Percentiles rank a stretch among this genome's conserved stretches.
phyloP scores from a whole-genome alignment of 2,797 vertebrate genomes.

The Leuciscus waleckii region DNA sequence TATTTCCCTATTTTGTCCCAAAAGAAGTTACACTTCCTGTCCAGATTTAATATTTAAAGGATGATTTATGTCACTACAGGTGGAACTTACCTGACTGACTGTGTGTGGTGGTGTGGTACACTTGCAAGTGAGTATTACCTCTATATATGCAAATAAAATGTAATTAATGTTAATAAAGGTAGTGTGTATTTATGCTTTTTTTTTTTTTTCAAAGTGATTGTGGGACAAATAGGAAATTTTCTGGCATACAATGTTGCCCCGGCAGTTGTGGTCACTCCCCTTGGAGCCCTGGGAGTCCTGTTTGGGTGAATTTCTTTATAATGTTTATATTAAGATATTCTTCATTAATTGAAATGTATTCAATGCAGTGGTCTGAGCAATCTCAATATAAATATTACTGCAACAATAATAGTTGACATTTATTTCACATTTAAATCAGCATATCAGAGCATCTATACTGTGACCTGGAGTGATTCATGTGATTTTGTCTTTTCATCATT shows the following conservation, averaged over 20 bases:
- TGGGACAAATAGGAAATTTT: constrained; percentile 96
- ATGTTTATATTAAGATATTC: not conserved
- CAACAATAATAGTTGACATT: not conserved
- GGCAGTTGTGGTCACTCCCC: constrained; percentile 91
- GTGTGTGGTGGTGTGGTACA: constrained; percentile 95
- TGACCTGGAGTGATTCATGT: not conserved
- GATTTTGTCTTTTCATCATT: constrained; percentile 52
- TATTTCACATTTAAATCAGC: not conserved
- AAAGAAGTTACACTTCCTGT: not conserved
- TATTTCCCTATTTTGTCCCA: not conserved
- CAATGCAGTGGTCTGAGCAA: not conserved
- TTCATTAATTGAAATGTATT: not conserved
- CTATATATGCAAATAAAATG: not conserved
- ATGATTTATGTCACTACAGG: constrained; percentile 71
- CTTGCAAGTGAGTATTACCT: constrained; percentile 86
- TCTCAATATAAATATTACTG: not conserved
- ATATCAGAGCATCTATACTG: not conserved
- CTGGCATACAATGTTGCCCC: constrained; percentile 94
- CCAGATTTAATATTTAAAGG: not conserved
- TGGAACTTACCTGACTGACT: constrained; percentile 87
- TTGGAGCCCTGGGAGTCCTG: constrained; percentile 95
- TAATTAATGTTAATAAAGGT: not conserved
- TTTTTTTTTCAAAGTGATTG: constrained; percentile 80
- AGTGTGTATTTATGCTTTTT: not conserved
- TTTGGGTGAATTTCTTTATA: constrained; percentile 87